Percentiles rank a stretch among this genome's conserved stretches.
phyloP scores from a whole-genome alignment of 2,888 invertebrate species.

The Chalcis sispes region DNA sequence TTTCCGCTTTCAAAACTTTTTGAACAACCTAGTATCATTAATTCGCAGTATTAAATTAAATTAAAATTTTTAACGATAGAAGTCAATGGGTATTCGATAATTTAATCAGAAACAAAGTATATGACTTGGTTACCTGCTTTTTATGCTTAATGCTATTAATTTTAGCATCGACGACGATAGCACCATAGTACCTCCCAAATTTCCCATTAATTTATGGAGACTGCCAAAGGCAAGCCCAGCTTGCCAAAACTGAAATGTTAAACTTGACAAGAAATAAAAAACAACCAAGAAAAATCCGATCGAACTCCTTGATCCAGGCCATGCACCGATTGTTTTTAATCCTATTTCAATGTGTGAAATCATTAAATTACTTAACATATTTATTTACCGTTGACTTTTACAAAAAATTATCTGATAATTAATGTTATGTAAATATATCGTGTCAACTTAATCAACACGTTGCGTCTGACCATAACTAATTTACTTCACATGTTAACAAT shows the following conservation, averaged over 20 bases:
- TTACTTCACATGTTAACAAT: no score
- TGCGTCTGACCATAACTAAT: no score
- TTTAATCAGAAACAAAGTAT: no score
- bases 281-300: not conserved
- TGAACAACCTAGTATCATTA: no score
- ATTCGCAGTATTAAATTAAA: not conserved
- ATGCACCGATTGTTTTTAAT: slow-evolving; percentile 9
- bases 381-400: no score
- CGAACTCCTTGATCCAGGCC: slow-evolving; percentile 9
- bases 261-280: not conserved
- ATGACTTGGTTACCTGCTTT: slow-evolving; percentile 26
- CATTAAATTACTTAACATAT: not conserved
- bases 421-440: no score
- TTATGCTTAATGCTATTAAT: slow-evolving; percentile 5
- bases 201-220: slow-evolving; percentile 7
- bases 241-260: slow-evolving; percentile 29
- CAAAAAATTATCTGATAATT: no score
- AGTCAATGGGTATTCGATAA: no score
- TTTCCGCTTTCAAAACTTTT: no score
- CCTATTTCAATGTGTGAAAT: slow-evolving; percentile 2
- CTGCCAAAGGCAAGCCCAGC: not conserved
- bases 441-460: no score
- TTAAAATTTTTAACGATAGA: not conserved
- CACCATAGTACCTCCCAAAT: slow-evolving; percentile 6
- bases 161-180: not conserved